phyloP scores from a whole-genome alignment of 2,113 vertebrate genomes.

The Edolisoma coerulescens region DNA sequence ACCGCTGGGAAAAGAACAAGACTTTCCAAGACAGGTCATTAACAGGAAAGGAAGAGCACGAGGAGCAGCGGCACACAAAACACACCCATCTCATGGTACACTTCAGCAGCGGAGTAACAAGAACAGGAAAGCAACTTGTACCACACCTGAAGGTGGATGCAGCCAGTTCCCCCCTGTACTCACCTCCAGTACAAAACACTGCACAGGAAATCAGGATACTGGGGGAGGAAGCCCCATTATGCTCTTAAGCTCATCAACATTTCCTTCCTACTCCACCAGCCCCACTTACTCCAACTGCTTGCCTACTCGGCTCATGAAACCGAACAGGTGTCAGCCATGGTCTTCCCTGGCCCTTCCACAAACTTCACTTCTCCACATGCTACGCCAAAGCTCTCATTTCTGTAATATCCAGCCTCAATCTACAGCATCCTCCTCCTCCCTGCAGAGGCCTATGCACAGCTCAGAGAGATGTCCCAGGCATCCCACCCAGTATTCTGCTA shows the following conservation, averaged over 20 bases:
- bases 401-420: neutral
- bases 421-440: neutral
- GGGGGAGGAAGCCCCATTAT: neutral
- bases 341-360: neutral
- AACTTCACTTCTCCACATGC: neutral
- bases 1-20: neutral
- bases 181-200: neutral
- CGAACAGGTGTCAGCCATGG: neutral
- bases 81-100: neutral
- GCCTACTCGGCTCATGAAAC: neutral
- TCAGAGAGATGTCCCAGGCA: neutral
- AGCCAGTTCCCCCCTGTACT: neutral
- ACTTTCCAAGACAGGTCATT: neutral
- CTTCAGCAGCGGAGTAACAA: neutral
- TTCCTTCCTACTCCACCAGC: neutral
- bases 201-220: neutral
- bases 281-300: neutral
- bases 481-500: neutral
- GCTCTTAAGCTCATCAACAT: neutral
- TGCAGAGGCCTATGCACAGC: neutral
- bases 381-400: neutral
- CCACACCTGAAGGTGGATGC: neutral
- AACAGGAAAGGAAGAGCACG: neutral
- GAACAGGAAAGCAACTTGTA: neutral
- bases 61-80: neutral